Evolutionary conservation across 2,797 vertebrate species (phyloP).

Genomic region (Chaenodraco wilsoni): DNA sequence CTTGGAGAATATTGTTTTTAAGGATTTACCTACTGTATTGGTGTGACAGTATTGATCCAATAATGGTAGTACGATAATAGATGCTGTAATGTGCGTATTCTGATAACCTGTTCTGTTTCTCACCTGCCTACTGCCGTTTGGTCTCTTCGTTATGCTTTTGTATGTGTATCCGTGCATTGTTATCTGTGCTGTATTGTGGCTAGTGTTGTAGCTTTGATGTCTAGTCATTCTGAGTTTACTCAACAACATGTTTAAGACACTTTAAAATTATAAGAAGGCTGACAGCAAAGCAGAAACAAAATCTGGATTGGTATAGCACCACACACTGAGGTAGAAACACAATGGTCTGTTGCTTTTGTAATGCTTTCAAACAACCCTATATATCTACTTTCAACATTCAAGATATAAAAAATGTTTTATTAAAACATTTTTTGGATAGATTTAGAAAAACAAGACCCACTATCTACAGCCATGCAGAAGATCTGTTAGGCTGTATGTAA

Average conservation of each 20-base stretch:
- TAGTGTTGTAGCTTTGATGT: slow-evolving; percentile 58
- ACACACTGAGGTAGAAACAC: neutral
- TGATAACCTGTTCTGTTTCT: slow-evolving; percentile 46
- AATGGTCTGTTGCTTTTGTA: neutral
- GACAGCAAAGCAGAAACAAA: slow-evolving; percentile 44
- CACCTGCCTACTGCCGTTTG: slow-evolving; percentile 31
- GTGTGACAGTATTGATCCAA: slow-evolving; percentile 4
- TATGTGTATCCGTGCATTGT: slow-evolving; percentile 67
- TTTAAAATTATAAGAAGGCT: slow-evolving; percentile 19
- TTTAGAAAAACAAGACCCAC: neutral
- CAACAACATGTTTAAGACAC: slow-evolving; percentile 21
- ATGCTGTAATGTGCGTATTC: slow-evolving; percentile 14
- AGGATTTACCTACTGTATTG: neutral
- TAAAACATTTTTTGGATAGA: neutral
- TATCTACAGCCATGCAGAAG: neutral
- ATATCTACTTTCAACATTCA: neutral
- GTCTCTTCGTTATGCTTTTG: slow-evolving; percentile 48
- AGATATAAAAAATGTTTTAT: neutral
- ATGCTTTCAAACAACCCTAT: neutral
- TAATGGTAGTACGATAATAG: slow-evolving; percentile 2
- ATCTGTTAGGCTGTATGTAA: neutral
- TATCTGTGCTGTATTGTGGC: slow-evolving; percentile 57
- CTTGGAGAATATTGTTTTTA: neutral
- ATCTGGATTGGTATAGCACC: slow-evolving; percentile 1
- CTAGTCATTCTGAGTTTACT: slow-evolving; percentile 34